These are phyloP conservation scores for Drosophila nigritarsus DNA, from an alignment of 2,888 invertebrate species.

Conservation along the genomic window DNA sequence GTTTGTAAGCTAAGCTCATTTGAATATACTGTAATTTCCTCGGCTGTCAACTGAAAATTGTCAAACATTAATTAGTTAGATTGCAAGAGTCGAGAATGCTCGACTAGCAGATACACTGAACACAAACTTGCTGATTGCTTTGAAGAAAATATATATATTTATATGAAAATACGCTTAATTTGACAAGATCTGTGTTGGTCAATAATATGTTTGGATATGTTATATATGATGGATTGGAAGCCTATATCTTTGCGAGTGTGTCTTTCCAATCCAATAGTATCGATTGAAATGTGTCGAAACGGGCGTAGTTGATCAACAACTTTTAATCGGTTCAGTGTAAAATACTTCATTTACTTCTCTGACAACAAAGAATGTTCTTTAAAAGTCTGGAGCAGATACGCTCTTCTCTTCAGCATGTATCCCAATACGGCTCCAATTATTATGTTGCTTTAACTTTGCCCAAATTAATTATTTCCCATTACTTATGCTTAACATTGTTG, in stretches of 20 bases:
- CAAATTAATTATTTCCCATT: not conserved
- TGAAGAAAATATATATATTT: not conserved
- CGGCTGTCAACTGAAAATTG: not conserved
- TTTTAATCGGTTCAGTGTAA: not conserved
- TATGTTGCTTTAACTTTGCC: fast-evolving
- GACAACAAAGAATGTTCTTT: not conserved
- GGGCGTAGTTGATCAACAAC: not conserved
- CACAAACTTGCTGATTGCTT: not conserved
- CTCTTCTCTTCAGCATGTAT: no score
- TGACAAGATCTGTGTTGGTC: not conserved
- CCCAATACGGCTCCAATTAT: not conserved
- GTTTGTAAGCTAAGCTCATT: not conserved
- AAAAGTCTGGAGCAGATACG: not conserved
- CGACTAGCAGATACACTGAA: not conserved
- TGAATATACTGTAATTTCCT: not conserved
- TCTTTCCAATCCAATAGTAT: not conserved
- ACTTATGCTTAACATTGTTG: not conserved
- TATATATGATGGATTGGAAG: not conserved
- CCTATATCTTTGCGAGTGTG: not conserved
- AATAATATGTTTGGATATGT: not conserved
- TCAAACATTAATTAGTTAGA: not conserved
- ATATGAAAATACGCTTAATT: not conserved
- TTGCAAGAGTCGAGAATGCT: not conserved
- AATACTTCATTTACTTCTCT: not conserved
- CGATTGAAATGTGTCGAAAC: not conserved